phyloP scores from a whole-genome alignment of 2,888 invertebrate species.

The Oscheius onirici region DNA sequence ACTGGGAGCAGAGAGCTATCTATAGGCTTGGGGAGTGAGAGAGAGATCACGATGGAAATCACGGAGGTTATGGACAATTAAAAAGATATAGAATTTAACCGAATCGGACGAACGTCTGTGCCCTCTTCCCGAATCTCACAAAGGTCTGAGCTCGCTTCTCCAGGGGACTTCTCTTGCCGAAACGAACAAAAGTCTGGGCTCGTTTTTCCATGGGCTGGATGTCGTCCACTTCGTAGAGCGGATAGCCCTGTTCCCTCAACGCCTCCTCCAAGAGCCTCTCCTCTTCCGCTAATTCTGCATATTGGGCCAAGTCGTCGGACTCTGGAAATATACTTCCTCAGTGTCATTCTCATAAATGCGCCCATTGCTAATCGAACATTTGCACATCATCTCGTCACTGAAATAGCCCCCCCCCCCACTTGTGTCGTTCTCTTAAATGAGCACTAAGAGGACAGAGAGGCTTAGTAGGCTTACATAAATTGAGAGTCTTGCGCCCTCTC shows the following conservation, averaged over 20 bases:
- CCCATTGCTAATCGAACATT: too few species aligned
- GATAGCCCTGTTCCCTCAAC: slow-evolving; percentile 20
- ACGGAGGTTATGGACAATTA: neutral
- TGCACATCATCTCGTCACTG: too few species aligned
- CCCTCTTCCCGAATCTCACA: slow-evolving; percentile 45
- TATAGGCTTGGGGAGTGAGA: slow-evolving; percentile 13
- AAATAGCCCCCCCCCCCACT: too few species aligned
- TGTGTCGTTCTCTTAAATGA: too few species aligned
- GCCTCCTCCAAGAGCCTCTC: slow-evolving; percentile 14
- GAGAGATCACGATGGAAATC: neutral
- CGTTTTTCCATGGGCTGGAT: slow-evolving; percentile 31
- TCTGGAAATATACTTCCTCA: slow-evolving; percentile 28
- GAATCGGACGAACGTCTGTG: slow-evolving; percentile 35
- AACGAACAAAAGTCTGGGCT: slow-evolving; percentile 45
- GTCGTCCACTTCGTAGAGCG: slow-evolving; percentile 11
- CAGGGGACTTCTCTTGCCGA: slow-evolving; percentile 41
- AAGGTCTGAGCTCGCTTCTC: slow-evolving; percentile 42
- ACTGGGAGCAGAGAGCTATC: slow-evolving; percentile 4
- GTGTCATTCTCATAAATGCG: neutral
- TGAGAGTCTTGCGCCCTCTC: too few species aligned
- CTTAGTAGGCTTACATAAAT: too few species aligned
- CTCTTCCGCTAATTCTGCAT: slow-evolving; percentile 17
- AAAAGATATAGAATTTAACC: neutral
- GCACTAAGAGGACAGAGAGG: too few species aligned
- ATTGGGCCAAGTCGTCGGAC: slow-evolving; percentile 18